Base-by-base conservation (phyloP, 1,140 invertebrate genomes). In the Tetranychus cinnabarinus region DNA sequence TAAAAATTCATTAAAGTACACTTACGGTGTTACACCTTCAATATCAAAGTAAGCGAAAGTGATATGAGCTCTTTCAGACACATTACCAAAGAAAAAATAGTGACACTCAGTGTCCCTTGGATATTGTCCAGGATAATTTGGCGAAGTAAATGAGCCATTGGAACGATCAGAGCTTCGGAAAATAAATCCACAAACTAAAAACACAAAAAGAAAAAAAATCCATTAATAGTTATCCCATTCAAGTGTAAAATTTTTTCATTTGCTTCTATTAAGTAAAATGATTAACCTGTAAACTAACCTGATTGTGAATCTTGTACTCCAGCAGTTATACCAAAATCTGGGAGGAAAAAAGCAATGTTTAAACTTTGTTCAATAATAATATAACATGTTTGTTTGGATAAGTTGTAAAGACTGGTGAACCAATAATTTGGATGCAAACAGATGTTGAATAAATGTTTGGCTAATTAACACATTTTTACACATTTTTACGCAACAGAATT, bases 111-210 rank as follows among this genome's bases (percentile, higher is more conserved):
- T 88, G 70, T 91, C 83, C 63, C 88, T 76, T 0, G 90, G 88
- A 74, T 96, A 96, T 35, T 80, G 80, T 7, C 91, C 91, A 0
- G 89, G 90, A 69, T 85, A 91, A 74, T 96, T 96, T 1, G 90
- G 88, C 6, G 86, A 89, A 55, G 82, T 81, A 69, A 96, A 88
- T 31, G 83, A 82, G 13, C 90, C 90, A 68, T 81, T 84, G 31
- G 64, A 63, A 7, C 79, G 78, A 65, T 81, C 80, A 61, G 79
- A 83, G 72, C 87, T 88, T 61, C 76, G 73, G 68, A 74, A 79
- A 23, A 70, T 66, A 64, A 78, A 78, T 8, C 70, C 66, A 66
- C 77, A 78, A 33, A 68, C 76, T 56, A 4, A 35, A 33, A 36
- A 13, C 15, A 56, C 34, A 56, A 1, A 39, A 36, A 36, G 8